Evolutionary conservation across 2,888 invertebrate species (phyloP), one percentile per base, ranked within the genome.

Genomic region (Sphaeridia pumilis): DNA sequence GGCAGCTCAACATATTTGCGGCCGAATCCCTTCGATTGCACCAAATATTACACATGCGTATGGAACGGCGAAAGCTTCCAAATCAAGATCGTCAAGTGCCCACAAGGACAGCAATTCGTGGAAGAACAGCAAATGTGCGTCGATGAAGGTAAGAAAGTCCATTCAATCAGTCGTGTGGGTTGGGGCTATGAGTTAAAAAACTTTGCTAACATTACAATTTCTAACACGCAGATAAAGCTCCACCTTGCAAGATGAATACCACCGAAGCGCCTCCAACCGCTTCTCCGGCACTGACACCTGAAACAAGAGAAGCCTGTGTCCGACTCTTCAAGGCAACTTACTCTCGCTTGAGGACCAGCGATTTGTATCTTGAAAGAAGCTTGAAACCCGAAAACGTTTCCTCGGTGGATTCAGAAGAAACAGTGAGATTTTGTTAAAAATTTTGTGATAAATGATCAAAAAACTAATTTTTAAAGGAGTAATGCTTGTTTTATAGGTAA

Each of bases 1-100:
- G 38, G 51, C 20, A 46, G 46, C 17, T 27, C 49, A 20, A 48
- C 51, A 2, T 20, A 57, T 50, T 56, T 61, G 34, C 52, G 61
- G 14, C 56, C 64, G 17, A 60, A 61, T 55, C 64, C 64, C 27
- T 42, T 58, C 17, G 61, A 64, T 36, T 64, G 64, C 26, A 36
- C 49, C 12, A 60, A 58, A 51, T 64, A 55, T 46, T 64, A 64
- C 51, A 56, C 55, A 12, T 64, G 64, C 43, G 57, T 59, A 21
- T 64, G 56, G 56, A 52, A 58, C 41, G 58, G 59, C 17, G 59
- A 60, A 5, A 46, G 58, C 2, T 64, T 64, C 55, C 43, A 58
- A 36, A 61, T 64, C 17, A 60, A 59, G 46, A 52, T 64, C 3
- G 52, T 46, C 43, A 64, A 58, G 36, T 64, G 64, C 43, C 54